These are phyloP conservation scores for Sebastes baramenuke DNA, from an alignment of 2,797 vertebrate genomes.

Conservation along the genomic window DNA sequence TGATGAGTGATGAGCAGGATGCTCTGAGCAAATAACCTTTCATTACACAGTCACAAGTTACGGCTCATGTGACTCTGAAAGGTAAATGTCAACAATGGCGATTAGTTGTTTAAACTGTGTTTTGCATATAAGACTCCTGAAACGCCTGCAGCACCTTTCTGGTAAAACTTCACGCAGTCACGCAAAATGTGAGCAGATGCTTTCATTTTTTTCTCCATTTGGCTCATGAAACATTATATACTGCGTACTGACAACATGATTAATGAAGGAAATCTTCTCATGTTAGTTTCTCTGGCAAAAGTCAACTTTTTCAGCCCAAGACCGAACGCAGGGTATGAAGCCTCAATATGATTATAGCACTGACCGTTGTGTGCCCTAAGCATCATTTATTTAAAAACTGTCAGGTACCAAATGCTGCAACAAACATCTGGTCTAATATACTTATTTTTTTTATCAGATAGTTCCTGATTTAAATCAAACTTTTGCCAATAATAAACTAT, in stretches of 20 bases:
- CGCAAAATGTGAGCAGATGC: not conserved
- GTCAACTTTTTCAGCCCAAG: not conserved
- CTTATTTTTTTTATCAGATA: not conserved
- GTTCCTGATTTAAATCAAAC: not conserved
- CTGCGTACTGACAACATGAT: not conserved
- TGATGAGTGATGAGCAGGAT: slow-evolving; percentile 30
- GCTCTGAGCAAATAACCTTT: slow-evolving; percentile 29
- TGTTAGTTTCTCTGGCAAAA: not conserved
- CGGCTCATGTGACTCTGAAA: slow-evolving; percentile 17
- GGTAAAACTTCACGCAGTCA: not conserved
- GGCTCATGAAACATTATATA: not conserved
- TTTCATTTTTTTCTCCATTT: not conserved
- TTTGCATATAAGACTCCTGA: not conserved
- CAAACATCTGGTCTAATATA: not conserved
- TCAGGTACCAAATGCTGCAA: not conserved
- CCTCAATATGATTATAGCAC: not conserved
- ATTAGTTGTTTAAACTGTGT: not conserved
- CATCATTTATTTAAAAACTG: not conserved
- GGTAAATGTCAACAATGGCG: slow-evolving; percentile 17
- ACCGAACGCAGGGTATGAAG: not conserved
- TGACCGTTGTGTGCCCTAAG: not conserved
- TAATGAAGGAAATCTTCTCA: not conserved
- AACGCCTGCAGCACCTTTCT: not conserved
- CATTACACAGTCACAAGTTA: not conserved
- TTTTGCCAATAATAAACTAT: no score